Evolutionary conservation across 1,140 invertebrate species (phyloP), one percentile per base, ranked within the genome.

Genomic region (Bradysia coprophila): DNA sequence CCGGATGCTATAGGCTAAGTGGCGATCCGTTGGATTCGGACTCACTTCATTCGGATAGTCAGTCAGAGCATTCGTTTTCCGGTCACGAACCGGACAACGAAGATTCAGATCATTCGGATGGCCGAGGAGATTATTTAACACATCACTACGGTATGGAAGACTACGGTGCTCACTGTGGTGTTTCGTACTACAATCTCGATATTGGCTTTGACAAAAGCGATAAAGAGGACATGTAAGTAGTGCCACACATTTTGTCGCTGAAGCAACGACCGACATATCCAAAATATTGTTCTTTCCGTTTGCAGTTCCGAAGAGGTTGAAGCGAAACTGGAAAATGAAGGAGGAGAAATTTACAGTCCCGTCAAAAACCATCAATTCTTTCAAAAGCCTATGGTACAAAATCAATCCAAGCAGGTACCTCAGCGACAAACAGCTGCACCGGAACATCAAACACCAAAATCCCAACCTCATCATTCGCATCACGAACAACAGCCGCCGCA

Each of bases 11-110:
- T 49, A 68, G 71, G 46, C 73, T 76, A 45, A n/a, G n/a, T n/a
- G 71, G 71, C 16, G 75, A 76, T 54, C 66, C 72, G 18, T 56
- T 80, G 6, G 76, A 79, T 54, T 80, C 74, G 2, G 81, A 83
- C 59, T 76, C 73, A 5, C 59, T 75, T 45, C 65, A 69, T 31
- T 74, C 72, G 19, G 71, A 71, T 44, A 61, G 54, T 39, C 64
- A 66, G 45, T 67, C 66, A 11, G 62, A 59, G 39, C 65, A 69
- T 10, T 71, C 69, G 13, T 54, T 70, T 13, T 68, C 67, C 10
- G 70, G 74, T 0, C 73, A 76, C 59, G 74, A 76, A 54, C 73
- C 74, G 21, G 74, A 76, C 51, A 76, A 76, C 59, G 73, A 76
- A 60, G 73, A 75, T 50, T 76, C 74, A 0, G 74, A 76, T 57